Conservation (phyloP, 1,140 invertebrate genomes). For the Calycopis cecrops region DNA sequence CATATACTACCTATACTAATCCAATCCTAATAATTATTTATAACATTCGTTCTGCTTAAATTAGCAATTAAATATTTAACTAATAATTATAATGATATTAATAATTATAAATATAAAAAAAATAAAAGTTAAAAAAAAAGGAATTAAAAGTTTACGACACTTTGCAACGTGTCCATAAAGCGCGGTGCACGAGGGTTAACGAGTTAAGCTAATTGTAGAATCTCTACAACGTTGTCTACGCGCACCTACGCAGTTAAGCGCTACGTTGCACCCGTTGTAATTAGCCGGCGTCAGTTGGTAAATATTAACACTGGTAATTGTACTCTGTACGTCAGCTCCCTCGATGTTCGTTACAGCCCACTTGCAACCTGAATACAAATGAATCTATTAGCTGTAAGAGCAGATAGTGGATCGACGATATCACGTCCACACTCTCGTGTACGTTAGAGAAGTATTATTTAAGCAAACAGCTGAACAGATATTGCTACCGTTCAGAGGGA, state of each 20-base stretch:
- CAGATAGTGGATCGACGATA: constrained; percentile 55
- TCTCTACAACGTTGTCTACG: constrained; percentile 10
- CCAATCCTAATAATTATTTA: too few species aligned
- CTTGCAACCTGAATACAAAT: constrained; percentile 69
- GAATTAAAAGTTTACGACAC: too few species aligned
- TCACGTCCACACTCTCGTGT: constrained; percentile 42
- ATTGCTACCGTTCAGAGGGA: constrained; percentile 4
- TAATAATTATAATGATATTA: too few species aligned
- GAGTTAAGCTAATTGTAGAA: constrained; percentile 10
- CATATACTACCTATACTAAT: too few species aligned
- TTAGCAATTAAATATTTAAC: too few species aligned
- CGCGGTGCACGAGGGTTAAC: too few species aligned
- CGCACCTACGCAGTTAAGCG: constrained; percentile 30
- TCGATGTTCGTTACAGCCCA: constrained; percentile 66
- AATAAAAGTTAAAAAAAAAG: too few species aligned
- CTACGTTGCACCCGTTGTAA: constrained; percentile 43
- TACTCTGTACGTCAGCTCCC: constrained; percentile 59
- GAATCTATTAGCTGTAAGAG: constrained; percentile 65
- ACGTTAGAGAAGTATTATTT: constrained; percentile 29
- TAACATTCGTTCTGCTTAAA: too few species aligned
- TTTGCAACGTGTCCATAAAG: too few species aligned
- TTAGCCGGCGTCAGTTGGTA: constrained; percentile 65
- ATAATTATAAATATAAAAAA: too few species aligned
- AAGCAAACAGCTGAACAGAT: constrained; percentile 27
- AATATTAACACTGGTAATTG: constrained; percentile 72